These are phyloP conservation scores for Ormyrus labotus DNA, from an alignment of 2,888 invertebrate genomes.

Conservation along the genomic window DNA sequence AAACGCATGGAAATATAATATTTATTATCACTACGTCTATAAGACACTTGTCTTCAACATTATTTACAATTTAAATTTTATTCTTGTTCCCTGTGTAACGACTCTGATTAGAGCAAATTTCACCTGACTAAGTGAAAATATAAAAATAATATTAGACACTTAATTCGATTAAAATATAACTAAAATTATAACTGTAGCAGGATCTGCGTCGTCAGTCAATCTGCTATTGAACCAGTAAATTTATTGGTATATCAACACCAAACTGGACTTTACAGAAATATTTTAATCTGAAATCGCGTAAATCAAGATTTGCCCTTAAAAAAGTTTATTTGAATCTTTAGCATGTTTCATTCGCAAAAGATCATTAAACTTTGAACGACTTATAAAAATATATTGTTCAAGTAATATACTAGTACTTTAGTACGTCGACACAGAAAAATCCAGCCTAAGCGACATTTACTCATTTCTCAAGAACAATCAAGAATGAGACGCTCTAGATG, in stretches of 20 bases:
- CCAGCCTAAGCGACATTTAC: neutral
- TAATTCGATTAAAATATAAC: conserved; percentile 39
- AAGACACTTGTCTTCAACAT: conserved; percentile 12
- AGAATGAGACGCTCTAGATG: conserved; percentile 70
- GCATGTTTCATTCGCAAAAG: too few relatives aligned
- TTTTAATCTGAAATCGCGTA: too few relatives aligned
- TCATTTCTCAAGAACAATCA: conserved; percentile 57
- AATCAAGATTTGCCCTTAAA: too few relatives aligned
- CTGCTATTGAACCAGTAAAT: conserved; percentile 3
- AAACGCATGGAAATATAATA: conserved; percentile 9
- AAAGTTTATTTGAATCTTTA: too few relatives aligned
- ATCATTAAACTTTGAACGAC: too few relatives aligned
- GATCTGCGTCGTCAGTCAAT: conserved; percentile 36
- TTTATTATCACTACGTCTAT: conserved; percentile 15
- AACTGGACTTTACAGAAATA: too few relatives aligned
- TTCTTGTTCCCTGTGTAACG: conserved; percentile 23
- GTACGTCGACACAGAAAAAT: too few relatives aligned
- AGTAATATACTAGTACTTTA: too few relatives aligned
- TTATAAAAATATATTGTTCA: too few relatives aligned
- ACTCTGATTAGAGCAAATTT: neutral
- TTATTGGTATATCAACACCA: too few relatives aligned
- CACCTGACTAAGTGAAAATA: conserved; percentile 5
- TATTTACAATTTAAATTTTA: conserved; percentile 47
- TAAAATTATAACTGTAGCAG: conserved; percentile 35
- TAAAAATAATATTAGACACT: conserved; percentile 34